Evolutionary conservation across 2,888 invertebrate species (phyloP), one percentile per base, ranked within the genome.

Genomic region (Campoplex capitator): DNA sequence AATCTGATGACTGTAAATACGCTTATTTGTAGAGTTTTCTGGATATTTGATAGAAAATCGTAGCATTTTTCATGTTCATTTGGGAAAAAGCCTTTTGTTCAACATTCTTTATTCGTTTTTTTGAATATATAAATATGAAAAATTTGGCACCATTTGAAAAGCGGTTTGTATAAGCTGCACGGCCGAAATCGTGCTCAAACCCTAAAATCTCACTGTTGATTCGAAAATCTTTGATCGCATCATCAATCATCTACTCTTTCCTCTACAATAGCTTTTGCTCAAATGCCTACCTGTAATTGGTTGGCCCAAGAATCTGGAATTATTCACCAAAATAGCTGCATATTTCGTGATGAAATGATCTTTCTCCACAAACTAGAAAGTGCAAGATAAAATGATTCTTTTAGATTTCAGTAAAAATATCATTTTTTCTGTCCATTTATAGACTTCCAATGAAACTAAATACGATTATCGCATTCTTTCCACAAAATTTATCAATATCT

Each of bases 381-480:
- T 54, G 7, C 54, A 7, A n/a, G 0, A 18, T 1, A n/a, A n/a
- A 54, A 54, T 7, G 54, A 7, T 23, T 54, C 23, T 23, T 54
- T 23, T 7, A 54, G n/a, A 8, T 23, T 58, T 32, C 16, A 1
- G 6, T 62, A 1, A 62, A 62, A 32, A 58, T 58, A 58, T 58
- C 7, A 7, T 62, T 62, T 28, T 7, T 62, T 62, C 32, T 32
- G 13, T 62, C 16, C 16, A 28, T 62, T 6, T 4, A 32, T 32
- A 7, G 3, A 28, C 2, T 13, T 13, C 8, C 11, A 8, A 32
- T 13, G 13, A 28, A 13, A 32, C 28, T 3, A 11, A 45, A 11
- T n/a, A 9, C 80, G 83, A 86, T 56, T 86, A 77, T 89, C 83
- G 85, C 88, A 86, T 89, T 89, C 87, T 62, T 71, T 78, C 82